phyloP scores from a whole-genome alignment of 2,888 invertebrate genomes.

The Parnassius orleans region DNA sequence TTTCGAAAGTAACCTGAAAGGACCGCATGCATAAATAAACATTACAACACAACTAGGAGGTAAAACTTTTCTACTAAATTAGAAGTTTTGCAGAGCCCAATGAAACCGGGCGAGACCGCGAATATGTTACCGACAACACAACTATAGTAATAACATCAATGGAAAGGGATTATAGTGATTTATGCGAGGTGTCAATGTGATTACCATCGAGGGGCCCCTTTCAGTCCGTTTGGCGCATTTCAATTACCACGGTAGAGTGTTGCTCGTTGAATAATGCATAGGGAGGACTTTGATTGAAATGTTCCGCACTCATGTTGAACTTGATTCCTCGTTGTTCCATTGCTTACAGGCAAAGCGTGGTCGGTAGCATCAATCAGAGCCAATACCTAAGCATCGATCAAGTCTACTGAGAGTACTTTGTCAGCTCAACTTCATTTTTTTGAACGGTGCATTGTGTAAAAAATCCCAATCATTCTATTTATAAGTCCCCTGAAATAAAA shows the following conservation, averaged over 20 bases:
- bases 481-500: too few species aligned
- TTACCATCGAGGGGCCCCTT: conserved; percentile 56
- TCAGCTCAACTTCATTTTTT: too few species aligned
- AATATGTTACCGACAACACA: conserved; percentile 19
- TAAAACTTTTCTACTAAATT: neutral
- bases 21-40: too few species aligned
- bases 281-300: conserved; percentile 55
- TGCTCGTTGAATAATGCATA: conserved; percentile 58
- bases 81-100: neutral
- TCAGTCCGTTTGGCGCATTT: conserved; percentile 52
- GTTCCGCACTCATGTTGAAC: conserved; percentile 46
- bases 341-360: conserved; percentile 30
- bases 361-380: conserved; percentile 26
- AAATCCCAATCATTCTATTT: too few species aligned
- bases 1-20: too few species aligned
- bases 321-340: conserved; percentile 50
- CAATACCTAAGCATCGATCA: conserved; percentile 4
- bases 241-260: conserved; percentile 51
- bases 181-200: conserved; percentile 54
- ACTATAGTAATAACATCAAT: conserved; percentile 36
- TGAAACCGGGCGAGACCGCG: conserved; percentile 15
- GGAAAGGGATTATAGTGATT: conserved; percentile 47
- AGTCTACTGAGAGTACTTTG: neutral
- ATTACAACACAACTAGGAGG: neutral
- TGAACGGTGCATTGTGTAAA: too few species aligned